These are phyloP conservation scores for Temnothorax curvispinosus DNA, from an alignment of 1,140 invertebrate species.

Conservation along the genomic window DNA sequence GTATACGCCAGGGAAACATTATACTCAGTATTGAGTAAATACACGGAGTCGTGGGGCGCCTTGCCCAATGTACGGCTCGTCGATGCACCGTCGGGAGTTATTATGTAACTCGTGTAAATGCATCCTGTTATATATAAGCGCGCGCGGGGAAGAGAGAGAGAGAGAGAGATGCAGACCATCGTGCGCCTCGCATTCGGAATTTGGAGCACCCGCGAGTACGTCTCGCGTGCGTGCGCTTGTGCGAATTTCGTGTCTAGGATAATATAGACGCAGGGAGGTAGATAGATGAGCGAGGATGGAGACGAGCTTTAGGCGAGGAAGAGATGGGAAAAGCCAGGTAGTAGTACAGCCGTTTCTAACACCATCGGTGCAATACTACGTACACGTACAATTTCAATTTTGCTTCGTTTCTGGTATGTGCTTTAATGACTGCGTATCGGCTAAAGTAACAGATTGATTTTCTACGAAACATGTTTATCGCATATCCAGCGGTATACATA, in stretches of 20 bases:
- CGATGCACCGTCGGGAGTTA: slow-evolving; percentile 70
- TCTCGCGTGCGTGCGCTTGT: slow-evolving; percentile 1
- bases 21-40: slow-evolving; percentile 67
- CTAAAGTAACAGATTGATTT: neutral
- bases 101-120: slow-evolving; percentile 65
- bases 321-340: neutral
- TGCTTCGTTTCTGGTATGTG: neutral
- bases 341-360: slow-evolving; percentile 22
- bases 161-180: neutral
- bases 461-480: neutral
- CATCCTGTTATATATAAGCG: slow-evolving; percentile 1
- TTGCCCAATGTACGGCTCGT: slow-evolving; percentile 61
- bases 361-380: slow-evolving; percentile 5
- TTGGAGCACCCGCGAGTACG: slow-evolving; percentile 2
- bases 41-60: slow-evolving; percentile 46
- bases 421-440: neutral
- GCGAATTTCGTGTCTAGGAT: slow-evolving; percentile 1
- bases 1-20: slow-evolving; percentile 56
- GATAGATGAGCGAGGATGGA: slow-evolving; percentile 6
- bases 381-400: slow-evolving; percentile 47
- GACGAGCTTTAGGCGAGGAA: neutral
- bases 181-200: slow-evolving; percentile 42
- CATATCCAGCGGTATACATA: neutral
- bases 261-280: neutral
- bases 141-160: neutral